Evolutionary conservation across 1,140 invertebrate species (phyloP), one percentile per base, ranked within the genome.

Genomic region (Aphidius ervi): DNA sequence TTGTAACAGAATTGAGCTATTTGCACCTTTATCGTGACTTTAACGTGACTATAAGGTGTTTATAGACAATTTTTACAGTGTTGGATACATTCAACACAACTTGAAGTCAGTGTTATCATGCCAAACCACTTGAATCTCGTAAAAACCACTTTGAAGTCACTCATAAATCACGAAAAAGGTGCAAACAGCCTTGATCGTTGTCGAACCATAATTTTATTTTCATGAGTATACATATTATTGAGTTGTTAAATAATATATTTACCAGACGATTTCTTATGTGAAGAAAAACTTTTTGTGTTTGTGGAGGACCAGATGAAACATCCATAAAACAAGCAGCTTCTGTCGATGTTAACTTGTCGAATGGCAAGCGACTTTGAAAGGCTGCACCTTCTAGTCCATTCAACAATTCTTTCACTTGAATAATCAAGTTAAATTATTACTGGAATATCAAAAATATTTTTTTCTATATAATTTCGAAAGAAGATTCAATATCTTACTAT

Each of bases 271-370:
- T 98, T 68, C 96, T 86, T 66, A 97, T 89, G 74, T 97, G 92
- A 39, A 98, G 83, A 78, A 95, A 98, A 5, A 96, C 87, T 81
- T 93, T 92, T 66, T 94, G 91, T 7, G 91, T 89, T 68, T 93
- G 89, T 42, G 92, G 83, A 37, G 90, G 86, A 10, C 86, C 89
- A 65, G 87, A 84, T 59, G 91, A 86, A 45, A 98, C 87, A 74
- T 98, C 96, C 23, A 92, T 88, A 77, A 99, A 98, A 74, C 92
- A 93, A 45, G 91, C 89, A 5, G 94, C 92, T 83, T 99, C 97
- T 45, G 90, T 87, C 5, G 93, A 91, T 40, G 94, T 96, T 85
- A 98, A 87, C 75, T 97, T 97, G 74, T 97, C 95, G 80, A 92
- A 94, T 5, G 95, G 95, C 70, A 99, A 82, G 59, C 96, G 85